phyloP scores from a whole-genome alignment of 2,113 vertebrate genomes.

The Symphodus melops region DNA sequence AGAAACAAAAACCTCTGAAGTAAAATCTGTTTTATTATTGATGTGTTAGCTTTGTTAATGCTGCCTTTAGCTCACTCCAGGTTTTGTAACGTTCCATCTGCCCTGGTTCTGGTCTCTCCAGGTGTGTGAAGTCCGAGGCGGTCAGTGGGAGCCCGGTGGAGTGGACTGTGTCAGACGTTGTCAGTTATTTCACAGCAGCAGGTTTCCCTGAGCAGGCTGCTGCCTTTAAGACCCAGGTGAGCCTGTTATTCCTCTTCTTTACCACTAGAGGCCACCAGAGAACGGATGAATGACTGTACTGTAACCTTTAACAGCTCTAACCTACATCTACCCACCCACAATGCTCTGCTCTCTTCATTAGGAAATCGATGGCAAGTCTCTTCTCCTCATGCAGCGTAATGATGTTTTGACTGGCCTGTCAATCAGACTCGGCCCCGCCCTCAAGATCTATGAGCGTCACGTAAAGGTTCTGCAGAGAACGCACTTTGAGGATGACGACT shows the following conservation, averaged over 20 bases:
- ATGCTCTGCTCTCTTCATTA: conserved; percentile 64
- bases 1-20: neutral
- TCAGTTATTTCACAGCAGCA: conserved; percentile 87
- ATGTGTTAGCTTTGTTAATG: neutral
- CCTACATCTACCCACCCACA: neutral
- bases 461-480: conserved; percentile 90
- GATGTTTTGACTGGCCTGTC: conserved; percentile 91
- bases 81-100: neutral
- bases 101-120: conserved; percentile 49
- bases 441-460: conserved; percentile 92
- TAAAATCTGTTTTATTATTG: too few species aligned
- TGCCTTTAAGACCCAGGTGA: conserved; percentile 90
- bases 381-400: conserved; percentile 91
- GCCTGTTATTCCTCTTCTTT: conserved; percentile 8
- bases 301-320: conserved; percentile 2
- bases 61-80: too few species aligned
- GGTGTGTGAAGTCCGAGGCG: conserved; percentile 83
- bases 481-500: conserved; percentile 89
- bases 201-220: conserved; percentile 90
- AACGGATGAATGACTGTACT: neutral
- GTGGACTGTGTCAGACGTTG: conserved; percentile 90
- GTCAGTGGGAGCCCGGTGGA: conserved; percentile 79
- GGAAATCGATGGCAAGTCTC: conserved; percentile 92
- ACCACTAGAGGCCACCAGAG: conserved; percentile 52
- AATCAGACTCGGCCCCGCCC: conserved; percentile 89